A percentile compares a stretch with the other conserved stretches of the same genome.
Evolutionary conservation across 2,888 invertebrate species (phyloP).

Genomic region (Lasioglossum morio): DNA sequence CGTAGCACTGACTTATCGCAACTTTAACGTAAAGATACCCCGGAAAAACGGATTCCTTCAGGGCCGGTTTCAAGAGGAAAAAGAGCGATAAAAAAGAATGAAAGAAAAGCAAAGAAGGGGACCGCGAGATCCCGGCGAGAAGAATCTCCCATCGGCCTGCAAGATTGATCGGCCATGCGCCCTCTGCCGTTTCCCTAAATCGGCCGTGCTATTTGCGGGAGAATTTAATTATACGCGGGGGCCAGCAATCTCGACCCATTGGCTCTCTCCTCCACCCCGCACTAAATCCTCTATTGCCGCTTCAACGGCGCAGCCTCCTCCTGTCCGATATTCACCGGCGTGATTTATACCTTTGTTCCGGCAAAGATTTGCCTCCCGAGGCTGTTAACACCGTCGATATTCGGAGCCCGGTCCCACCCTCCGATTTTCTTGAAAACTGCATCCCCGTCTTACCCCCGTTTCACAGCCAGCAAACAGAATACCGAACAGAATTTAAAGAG

Average conservation of each 20-base stretch:
- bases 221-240: constrained; percentile 68
- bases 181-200: constrained; percentile 58
- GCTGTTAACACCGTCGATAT: constrained; percentile 13
- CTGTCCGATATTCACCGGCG: constrained; percentile 8
- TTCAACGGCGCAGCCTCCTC: constrained; percentile 25
- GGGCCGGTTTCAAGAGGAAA: background rate
- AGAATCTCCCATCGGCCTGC: constrained; percentile 31
- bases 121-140: background rate
- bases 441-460: background rate
- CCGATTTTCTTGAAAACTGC: background rate
- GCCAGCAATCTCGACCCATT: constrained; percentile 30
- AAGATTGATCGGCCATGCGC: constrained; percentile 58
- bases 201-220: constrained; percentile 53
- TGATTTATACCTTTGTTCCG: constrained; percentile 45
- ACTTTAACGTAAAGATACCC: background rate
- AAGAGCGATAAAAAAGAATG: constrained; percentile 11
- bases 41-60: background rate
- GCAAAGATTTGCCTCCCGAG: background rate
- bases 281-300: constrained; percentile 45
- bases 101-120: constrained; percentile 24
- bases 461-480: background rate
- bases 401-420: background rate
- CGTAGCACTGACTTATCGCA: background rate
- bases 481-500: background rate
- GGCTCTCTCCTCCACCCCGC: background rate